Conservation (phyloP, 2,888 invertebrate species). For the Cryptocheilus praepositus region DNA sequence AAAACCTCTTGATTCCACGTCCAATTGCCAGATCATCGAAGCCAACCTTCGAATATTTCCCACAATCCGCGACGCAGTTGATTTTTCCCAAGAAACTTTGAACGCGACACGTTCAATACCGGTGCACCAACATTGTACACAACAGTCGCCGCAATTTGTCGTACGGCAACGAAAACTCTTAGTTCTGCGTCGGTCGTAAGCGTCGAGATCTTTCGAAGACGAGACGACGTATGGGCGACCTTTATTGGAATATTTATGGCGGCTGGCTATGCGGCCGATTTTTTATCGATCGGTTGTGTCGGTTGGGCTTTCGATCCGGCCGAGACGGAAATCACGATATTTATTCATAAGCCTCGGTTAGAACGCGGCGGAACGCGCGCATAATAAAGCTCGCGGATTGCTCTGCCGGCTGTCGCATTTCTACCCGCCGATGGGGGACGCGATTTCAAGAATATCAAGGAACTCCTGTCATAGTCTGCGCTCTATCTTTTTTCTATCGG, state of each 20-base stretch:
- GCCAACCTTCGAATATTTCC: too few species aligned
- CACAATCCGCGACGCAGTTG: too few species aligned
- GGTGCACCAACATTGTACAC: too few species aligned
- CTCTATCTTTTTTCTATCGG: not conserved
- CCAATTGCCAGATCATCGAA: too few species aligned
- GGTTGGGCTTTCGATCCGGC: conserved; percentile 55
- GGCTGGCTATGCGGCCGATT: conserved; percentile 60
- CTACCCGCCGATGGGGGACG: conserved; percentile 30
- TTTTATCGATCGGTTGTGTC: conserved; percentile 70
- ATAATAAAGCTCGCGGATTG: conserved; percentile 63
- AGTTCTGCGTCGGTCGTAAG: too few species aligned
- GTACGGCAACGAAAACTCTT: conserved; percentile 5
- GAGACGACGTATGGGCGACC: conserved; percentile 56
- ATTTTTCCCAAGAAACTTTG: too few species aligned
- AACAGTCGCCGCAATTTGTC: too few species aligned
- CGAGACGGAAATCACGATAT: conserved; percentile 63
- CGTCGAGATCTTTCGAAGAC: conserved; percentile 18
- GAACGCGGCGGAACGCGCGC: conserved; percentile 45
- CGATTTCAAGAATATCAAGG: conserved; percentile 29
- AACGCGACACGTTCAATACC: too few species aligned
- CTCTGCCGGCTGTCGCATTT: conserved; percentile 63
- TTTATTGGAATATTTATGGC: conserved; percentile 69
- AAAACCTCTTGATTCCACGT: too few species aligned
- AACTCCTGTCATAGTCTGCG: not conserved
- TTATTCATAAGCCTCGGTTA: conserved; percentile 65